Conservation (phyloP, 2,888 invertebrate genomes). For the Lochmaea capreae region DNA sequence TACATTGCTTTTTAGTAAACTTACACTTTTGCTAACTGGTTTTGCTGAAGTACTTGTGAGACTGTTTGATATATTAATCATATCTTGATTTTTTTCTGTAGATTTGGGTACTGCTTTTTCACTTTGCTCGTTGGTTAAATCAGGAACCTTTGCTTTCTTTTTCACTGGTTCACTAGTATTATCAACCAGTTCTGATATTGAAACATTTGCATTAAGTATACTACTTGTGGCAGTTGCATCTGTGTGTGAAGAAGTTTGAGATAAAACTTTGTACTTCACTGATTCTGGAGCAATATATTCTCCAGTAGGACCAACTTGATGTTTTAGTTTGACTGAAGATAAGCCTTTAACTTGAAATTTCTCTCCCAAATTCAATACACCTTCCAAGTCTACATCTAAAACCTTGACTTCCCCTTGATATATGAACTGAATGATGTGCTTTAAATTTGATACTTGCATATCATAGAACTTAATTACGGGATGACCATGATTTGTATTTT, state of each 20-base stretch:
- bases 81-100: neutral
- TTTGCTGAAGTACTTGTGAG: neutral
- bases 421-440: conserved; percentile 66
- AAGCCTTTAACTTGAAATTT: conserved; percentile 66
- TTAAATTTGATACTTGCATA: conserved; percentile 63
- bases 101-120: neutral
- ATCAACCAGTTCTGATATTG: neutral
- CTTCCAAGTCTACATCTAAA: conserved; percentile 64
- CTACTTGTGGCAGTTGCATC: neutral
- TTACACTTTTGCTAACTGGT: neutral
- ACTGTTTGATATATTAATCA: neutral
- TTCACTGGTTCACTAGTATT: neutral
- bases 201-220: neutral
- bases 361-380: conserved; percentile 65
- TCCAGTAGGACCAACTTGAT: conserved; percentile 23
- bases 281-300: neutral
- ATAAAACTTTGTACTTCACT: conserved; percentile 7
- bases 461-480: conserved; percentile 66
- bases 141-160: neutral
- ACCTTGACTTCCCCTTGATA: conserved; percentile 68
- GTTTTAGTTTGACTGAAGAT: conserved; percentile 49
- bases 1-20: neutral
- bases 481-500: conserved; percentile 48
- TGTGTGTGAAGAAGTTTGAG: neutral
- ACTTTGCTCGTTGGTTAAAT: neutral